phyloP scores from a whole-genome alignment of 2,888 invertebrate genomes.

The Heteropelma amictum region DNA sequence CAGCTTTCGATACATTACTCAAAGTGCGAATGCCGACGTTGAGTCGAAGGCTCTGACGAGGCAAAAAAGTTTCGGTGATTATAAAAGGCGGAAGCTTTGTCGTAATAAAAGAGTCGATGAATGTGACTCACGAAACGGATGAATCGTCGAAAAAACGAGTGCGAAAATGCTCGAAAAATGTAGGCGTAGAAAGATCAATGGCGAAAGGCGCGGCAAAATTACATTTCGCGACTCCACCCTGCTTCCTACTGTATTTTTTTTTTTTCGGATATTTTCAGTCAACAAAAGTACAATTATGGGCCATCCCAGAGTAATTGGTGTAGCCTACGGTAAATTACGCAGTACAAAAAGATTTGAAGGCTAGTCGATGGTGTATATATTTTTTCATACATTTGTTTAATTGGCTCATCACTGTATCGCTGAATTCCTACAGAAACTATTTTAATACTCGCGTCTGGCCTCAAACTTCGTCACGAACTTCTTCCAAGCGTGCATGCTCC shows the following conservation, averaged over 20 bases:
- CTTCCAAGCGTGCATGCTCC: slow-evolving; percentile 38
- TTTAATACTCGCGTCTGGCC: slow-evolving; percentile 9
- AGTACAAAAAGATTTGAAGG: background rate
- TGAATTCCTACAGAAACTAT: slow-evolving; percentile 11
- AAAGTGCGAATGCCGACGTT: too few species aligned
- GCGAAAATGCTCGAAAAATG: slow-evolving; percentile 24
- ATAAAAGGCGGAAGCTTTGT: background rate
- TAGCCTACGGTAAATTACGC: background rate
- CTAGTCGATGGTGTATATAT: background rate
- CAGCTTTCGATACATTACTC: too few species aligned
- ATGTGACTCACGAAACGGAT: background rate
- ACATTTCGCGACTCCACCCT: slow-evolving; percentile 58
- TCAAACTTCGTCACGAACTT: slow-evolving; percentile 46
- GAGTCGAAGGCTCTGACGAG: too few species aligned
- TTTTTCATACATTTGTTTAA: background rate
- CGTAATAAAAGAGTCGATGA: slow-evolving; percentile 30
- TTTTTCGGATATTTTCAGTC: background rate
- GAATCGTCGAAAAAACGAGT: slow-evolving; percentile 29
- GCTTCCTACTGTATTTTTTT: background rate
- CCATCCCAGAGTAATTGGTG: background rate
- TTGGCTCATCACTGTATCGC: slow-evolving; percentile 18
- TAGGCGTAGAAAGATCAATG: background rate
- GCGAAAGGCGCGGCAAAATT: slow-evolving; percentile 56
- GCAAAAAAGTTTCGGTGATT: too few species aligned
- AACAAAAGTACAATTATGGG: background rate